Evolutionary conservation across 92 coral and sea anemone genomes (phyloP).

Genomic region (Bergia sp.): DNA sequence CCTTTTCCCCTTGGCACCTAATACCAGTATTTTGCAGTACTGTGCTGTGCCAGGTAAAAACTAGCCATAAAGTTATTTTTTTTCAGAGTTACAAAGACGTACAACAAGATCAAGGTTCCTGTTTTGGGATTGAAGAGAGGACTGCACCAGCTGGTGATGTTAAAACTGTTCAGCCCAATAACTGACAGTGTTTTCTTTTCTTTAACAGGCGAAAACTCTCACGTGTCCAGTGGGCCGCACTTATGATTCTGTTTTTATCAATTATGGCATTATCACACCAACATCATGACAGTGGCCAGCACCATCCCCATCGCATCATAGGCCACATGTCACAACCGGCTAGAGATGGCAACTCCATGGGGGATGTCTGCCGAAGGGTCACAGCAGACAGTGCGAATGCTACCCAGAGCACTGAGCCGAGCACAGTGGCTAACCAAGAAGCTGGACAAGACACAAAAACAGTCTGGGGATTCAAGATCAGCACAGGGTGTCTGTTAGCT

Average conservation of each 20-base stretch:
- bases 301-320: constrained; percentile 59
- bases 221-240: constrained; percentile 73
- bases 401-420: not conserved
- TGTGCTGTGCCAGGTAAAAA: no score
- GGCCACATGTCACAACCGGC: constrained; percentile 26
- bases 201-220: constrained; percentile 57
- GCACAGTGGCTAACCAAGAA: not conserved
- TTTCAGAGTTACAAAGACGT: not conserved
- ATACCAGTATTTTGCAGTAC: no score
- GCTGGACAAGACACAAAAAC: constrained; percentile 29
- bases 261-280: constrained; percentile 69
- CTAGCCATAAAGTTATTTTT: no score
- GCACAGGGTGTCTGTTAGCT: constrained; percentile 65
- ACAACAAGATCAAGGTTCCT: no score
- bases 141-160: not conserved
- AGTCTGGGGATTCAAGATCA: constrained; percentile 46
- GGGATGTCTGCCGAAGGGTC: constrained; percentile 1
- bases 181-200: not conserved
- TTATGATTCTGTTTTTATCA: constrained; percentile 68
- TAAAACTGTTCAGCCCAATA: not conserved
- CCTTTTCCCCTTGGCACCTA: no score
- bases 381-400: constrained; percentile 33
- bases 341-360: not conserved
- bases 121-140: not conserved
- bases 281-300: constrained; percentile 37